Evolutionary conservation across 2,113 vertebrate species (phyloP).

Genomic region (Bombycilla garrulus): DNA sequence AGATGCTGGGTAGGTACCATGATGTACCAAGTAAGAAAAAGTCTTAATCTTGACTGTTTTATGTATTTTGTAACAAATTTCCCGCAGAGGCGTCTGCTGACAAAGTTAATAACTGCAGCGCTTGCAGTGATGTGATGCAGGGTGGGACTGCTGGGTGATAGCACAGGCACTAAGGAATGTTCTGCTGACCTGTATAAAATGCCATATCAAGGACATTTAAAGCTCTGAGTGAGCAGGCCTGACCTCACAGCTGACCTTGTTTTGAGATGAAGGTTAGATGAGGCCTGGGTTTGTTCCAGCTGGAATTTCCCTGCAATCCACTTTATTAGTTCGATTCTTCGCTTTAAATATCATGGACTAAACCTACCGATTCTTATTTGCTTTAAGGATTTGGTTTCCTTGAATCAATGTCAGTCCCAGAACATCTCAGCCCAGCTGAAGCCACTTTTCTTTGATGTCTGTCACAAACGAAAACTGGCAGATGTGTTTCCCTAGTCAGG

Average conservation of each 20-base stretch:
- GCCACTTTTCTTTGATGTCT: background rate
- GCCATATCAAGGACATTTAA: background rate
- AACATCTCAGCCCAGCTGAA: background rate
- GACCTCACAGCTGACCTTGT: background rate
- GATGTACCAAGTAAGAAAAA: fast-evolving
- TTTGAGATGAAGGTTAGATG: background rate
- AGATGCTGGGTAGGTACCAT: background rate
- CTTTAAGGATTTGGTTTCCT: background rate
- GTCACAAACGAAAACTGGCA: background rate
- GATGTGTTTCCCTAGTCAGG: background rate
- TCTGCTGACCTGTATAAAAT: background rate
- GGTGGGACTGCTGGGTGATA: background rate
- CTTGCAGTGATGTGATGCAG: background rate
- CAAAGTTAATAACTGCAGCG: background rate
- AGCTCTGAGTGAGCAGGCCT: background rate
- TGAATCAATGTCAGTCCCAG: background rate
- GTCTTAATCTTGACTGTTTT: background rate
- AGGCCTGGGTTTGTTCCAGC: background rate
- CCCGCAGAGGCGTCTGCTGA: slow-evolving; percentile 22
- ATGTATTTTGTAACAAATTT: background rate
- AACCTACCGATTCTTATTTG: background rate
- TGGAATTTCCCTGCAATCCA: background rate
- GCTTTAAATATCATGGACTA: background rate
- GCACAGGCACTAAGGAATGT: background rate
- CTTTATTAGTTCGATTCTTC: background rate